Evolutionary conservation across 1,140 invertebrate species (phyloP), one percentile per base, ranked within the genome.

Genomic region (Cataglyphis hispanica): DNA sequence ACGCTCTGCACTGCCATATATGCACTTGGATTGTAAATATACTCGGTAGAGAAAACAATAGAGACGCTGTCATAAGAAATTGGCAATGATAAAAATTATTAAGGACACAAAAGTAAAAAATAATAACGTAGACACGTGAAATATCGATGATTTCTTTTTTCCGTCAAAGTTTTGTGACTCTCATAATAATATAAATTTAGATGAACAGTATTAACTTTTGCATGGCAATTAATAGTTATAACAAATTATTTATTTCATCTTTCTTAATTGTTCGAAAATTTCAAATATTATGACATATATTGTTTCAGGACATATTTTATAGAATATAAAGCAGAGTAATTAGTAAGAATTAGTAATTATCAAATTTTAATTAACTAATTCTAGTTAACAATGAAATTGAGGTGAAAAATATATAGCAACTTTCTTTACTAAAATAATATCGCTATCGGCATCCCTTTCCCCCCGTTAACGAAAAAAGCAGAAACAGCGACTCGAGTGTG

Each of bases 391-490:
- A 31, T 11, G 19, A 6, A 66, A 13, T 22, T 27, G n/a, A 27
- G 22, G 13, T 40, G 16, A 11, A 53, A 58, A 70, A 58, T 31
- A 43, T 27, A 6, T 27, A 6, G 16, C 19, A n/a, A 22, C 64
- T 81, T 81, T 81, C 76, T 37, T 80, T 0, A 63, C 76, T 53
- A n/a, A 8, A 3, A 5, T 31, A 43, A 64, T 50, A 11, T 77
- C 77, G 64, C n/a, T 56, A 31, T 70, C n/a, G 31, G 43, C 19
- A n/a, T 43, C 22, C 13, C 31, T 83, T 19, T 80, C 4, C 22
- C 4, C 22, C 74, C 19, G 34, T 83, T 83, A 74, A 43, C 16
- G 37, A 74, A 83, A 60, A 19, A 60, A 60, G 53, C 61, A n/a
- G 64, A 69, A 27, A 8, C 50, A 46, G 25, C n/a, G 19, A 50